Conservation (phyloP, 2,113 vertebrate genomes). For the Peucedramus taeniatus region DNA sequence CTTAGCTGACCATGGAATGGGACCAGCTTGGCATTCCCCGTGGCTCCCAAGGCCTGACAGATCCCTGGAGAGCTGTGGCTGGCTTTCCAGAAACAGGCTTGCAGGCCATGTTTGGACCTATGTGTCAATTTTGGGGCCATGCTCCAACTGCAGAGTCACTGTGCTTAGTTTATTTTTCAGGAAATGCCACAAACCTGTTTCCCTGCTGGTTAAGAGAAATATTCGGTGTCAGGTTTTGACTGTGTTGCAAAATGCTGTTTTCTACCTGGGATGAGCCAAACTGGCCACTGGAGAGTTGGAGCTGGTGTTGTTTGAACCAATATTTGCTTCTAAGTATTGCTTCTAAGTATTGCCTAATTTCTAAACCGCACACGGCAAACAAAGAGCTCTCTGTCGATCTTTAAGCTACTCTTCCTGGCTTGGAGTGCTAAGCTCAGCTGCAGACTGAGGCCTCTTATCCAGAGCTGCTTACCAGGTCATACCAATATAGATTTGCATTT, state of each 20-base stretch:
- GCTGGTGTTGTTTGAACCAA: conserved; percentile 25
- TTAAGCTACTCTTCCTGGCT: not conserved
- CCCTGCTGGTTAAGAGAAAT: not conserved
- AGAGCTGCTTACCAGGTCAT: not conserved
- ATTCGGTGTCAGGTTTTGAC: not conserved
- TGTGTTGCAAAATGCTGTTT: conserved; percentile 20
- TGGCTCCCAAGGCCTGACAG: not conserved
- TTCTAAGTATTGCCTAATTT: conserved; percentile 32
- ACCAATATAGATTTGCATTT: not conserved
- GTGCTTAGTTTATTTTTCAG: not conserved
- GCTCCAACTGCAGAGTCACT: not conserved
- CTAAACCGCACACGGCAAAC: not conserved
- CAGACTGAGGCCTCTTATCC: not conserved
- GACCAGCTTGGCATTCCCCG: not conserved
- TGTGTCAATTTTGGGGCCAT: not conserved
- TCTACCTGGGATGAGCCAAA: conserved; percentile 19
- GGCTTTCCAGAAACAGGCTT: not conserved
- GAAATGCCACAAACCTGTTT: not conserved
- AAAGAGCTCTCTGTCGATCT: conserved; percentile 17
- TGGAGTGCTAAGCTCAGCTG: not conserved
- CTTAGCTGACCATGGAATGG: fast-evolving
- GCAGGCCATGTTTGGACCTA: not conserved
- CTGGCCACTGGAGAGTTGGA: not conserved
- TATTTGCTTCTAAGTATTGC: conserved; percentile 56
- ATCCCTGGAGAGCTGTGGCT: not conserved